These are phyloP conservation scores for Drosophila kambysellisi DNA, from an alignment of 2,888 invertebrate genomes.

Conservation along the genomic window DNA sequence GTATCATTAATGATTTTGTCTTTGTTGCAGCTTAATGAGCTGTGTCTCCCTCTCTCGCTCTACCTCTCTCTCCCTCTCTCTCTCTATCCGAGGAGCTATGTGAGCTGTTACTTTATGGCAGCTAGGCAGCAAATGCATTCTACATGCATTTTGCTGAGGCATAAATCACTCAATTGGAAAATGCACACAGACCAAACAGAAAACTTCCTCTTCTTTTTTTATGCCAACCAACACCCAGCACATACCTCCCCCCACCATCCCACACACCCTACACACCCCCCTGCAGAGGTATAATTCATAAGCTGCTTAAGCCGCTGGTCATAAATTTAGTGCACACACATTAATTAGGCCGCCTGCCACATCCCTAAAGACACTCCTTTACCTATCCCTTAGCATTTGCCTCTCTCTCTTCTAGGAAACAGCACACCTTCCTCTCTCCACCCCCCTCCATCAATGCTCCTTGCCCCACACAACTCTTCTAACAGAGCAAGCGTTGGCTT, in stretches of 20 bases:
- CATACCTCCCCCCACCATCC: background rate
- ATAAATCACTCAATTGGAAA: conserved; percentile 81
- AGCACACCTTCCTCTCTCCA: background rate
- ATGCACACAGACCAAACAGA: conserved; percentile 44
- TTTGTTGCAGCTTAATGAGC: conserved; percentile 43
- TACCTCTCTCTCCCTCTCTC: background rate
- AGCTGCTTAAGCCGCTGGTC: conserved; percentile 75
- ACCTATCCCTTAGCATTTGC: background rate
- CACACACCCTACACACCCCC: background rate
- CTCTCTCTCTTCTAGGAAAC: background rate
- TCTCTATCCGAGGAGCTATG: too few species aligned
- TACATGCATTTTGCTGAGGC: conserved; percentile 69
- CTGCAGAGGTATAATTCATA: conserved; percentile 69
- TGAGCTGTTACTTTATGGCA: conserved; percentile 29
- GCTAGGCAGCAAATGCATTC: conserved; percentile 18
- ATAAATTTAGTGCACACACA: conserved; percentile 74
- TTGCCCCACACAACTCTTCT: conserved; percentile 35
- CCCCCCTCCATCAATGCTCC: background rate
- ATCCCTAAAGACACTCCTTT: conserved; percentile 45
- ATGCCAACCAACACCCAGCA: background rate
- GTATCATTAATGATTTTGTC: conserved; percentile 13
- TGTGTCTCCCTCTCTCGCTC: background rate
- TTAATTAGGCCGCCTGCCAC: conserved; percentile 68
- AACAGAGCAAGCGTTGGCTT: conserved; percentile 37
- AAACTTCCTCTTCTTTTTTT: background rate